Percentiles rank a stretch among this genome's conserved stretches.
phyloP scores from a whole-genome alignment of 2,888 invertebrate species.

The Danaus chrysippus region DNA sequence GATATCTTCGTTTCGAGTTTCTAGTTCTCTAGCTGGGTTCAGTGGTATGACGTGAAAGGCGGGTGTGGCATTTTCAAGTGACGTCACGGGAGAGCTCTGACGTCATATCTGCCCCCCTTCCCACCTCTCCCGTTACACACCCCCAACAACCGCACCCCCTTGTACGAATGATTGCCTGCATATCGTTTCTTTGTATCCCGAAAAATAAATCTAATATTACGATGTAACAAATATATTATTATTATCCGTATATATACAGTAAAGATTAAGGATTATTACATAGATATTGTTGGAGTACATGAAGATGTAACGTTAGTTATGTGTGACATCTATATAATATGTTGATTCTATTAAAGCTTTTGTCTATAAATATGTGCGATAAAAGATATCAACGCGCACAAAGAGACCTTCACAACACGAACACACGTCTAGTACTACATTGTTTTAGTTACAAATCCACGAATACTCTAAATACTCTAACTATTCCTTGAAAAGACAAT shows the following conservation, averaged over 20 bases:
- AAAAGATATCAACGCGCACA: too few species aligned
- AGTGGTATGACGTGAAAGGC: conserved; percentile 67
- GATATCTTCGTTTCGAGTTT: too few species aligned
- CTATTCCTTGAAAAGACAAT: too few species aligned
- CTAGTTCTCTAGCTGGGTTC: conserved; percentile 32
- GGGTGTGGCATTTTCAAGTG: conserved; percentile 71
- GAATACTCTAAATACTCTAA: too few species aligned
- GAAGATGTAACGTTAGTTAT: too few species aligned
- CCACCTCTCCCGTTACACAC: conserved; percentile 39
- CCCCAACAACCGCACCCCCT: conserved; percentile 41
- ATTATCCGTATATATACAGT: neutral
- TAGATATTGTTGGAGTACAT: too few species aligned
- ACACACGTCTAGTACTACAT: too few species aligned
- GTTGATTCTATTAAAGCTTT: too few species aligned
- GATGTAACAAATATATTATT: conserved; percentile 2
- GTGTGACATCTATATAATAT: neutral
- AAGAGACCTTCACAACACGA: too few species aligned
- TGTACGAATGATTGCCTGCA: conserved; percentile 54
- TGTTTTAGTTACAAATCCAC: too few species aligned
- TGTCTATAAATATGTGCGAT: too few species aligned
- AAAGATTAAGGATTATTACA: too few species aligned
- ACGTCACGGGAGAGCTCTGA: conserved; percentile 75
- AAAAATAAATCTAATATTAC: conserved; percentile 18
- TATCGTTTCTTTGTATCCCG: conserved; percentile 52
- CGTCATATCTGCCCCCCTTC: conserved; percentile 61